Evolutionary conservation across 1,140 invertebrate species (phyloP), one percentile per base, ranked within the genome.

Genomic region (Drosophila nannoptera): DNA sequence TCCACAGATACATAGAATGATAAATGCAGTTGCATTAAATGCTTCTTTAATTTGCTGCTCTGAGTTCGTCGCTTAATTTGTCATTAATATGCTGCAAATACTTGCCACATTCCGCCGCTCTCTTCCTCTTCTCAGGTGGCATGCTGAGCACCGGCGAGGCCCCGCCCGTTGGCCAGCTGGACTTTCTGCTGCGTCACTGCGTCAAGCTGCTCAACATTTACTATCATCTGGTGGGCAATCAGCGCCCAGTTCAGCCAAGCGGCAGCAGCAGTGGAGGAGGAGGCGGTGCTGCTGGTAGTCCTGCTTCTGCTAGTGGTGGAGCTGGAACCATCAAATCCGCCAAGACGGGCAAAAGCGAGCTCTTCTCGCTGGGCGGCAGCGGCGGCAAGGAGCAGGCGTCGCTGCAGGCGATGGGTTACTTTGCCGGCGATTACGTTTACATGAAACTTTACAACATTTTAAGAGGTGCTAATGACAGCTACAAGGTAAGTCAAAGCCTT

Each of bases 401-500:
- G 48, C 55, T 87, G 56, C 90, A 80, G 64, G 74, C 88, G 14
- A 88, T 93, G 66, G 94, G 93, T 56, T 88, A 91, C 59, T 96
- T 95, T 89, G 89, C 90, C 58, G 91, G 91, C 75, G 90, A 92
- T 50, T 92, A 94, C 22, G 94, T 96, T 90, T 96, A 96, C 87
- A 90, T 94, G 80, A 94, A 94, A 88, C 90, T 96, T 55, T 93
- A 94, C 87, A 94, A 95, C 38, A 92, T 93, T 32, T 87, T 96
- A 22, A 93, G 92, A 90, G 92, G 92, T 71, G 93, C 94, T 40
- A 94, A 94, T 90, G 91, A 92, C 8, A 95, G 94, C 90, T 96
- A 96, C 87, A 94, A 94, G 89, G 93, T 93, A 89, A 88, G 77
- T 77, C 73, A 69, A 63, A 69, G 70, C 70, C 56, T 50, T 56